A percentile compares a stretch with the other conserved stretches of the same genome.
Conservation (phyloP, 2,888 invertebrate genomes). For the Hesperia comma region DNA sequence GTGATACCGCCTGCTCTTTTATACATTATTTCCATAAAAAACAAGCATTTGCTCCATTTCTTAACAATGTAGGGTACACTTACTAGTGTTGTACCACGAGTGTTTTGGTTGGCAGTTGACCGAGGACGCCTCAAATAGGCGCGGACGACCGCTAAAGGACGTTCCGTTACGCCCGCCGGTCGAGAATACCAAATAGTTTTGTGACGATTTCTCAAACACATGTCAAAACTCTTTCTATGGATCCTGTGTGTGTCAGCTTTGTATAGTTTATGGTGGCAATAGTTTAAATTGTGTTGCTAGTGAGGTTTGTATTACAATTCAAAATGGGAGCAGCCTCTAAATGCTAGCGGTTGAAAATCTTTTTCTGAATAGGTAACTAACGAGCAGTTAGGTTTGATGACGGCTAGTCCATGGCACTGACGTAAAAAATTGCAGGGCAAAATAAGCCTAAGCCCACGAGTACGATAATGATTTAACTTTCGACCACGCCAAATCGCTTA, state of each 20-base stretch:
- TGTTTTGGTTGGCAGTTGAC: constrained; percentile 4
- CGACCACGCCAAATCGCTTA: no score
- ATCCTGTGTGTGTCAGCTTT: constrained; percentile 8
- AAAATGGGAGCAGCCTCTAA: no score
- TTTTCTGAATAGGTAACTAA: no score
- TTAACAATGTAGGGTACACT: neutral
- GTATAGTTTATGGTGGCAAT: neutral
- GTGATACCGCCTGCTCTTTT: no score
- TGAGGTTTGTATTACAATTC: no score
- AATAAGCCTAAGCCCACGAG: no score
- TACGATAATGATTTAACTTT: no score
- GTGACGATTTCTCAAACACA: constrained; percentile 38
- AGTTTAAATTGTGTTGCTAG: neutral
- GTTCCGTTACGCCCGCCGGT: constrained; percentile 46
- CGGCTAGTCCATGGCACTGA: no score
- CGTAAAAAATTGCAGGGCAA: no score
- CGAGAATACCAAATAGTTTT: constrained; percentile 48
- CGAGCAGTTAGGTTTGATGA: no score
- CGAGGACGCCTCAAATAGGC: constrained; percentile 6
- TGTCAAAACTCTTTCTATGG: constrained; percentile 29
- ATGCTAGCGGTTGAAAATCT: no score
- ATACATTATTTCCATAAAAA: no score
- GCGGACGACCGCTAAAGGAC: constrained; percentile 23
- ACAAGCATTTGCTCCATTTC: neutral
- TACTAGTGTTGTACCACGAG: neutral